These are phyloP conservation scores for Heterohyrax brucei DNA, from an alignment of 2,797 vertebrate species.

Conservation along the genomic window DNA sequence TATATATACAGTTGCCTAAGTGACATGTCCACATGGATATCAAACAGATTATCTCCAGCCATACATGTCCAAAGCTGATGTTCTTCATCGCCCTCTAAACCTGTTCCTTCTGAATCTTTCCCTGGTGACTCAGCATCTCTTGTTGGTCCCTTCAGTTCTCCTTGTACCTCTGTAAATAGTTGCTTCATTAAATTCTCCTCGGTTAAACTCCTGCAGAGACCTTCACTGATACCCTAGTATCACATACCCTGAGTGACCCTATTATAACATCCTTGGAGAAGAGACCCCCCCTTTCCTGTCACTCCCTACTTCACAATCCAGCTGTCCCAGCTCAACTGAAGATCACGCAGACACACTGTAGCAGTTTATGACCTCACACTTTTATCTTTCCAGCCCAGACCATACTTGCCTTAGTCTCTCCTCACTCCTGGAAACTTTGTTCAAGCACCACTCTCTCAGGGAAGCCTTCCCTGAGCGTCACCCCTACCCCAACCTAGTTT, in stretches of 20 bases:
- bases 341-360: neutral
- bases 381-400: no score
- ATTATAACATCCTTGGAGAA: neutral
- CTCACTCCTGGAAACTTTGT: neutral
- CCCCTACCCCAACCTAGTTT: rapidly evolving
- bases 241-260: no score
- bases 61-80: neutral
- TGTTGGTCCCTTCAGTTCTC: neutral
- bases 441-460: neutral
- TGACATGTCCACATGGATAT: neutral
- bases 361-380: neutral
- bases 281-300: neutral
- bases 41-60: neutral
- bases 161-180: neutral
- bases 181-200: neutral
- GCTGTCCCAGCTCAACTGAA: neutral
- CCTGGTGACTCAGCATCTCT: neutral
- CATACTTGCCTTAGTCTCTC: neutral
- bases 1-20: neutral
- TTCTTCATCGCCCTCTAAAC: neutral
- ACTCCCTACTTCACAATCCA: neutral
- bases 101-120: neutral
- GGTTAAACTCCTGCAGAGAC: neutral
- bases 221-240: no score
- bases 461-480: neutral